These are phyloP conservation scores for Drosophila tanythrix DNA, from an alignment of 2,888 invertebrate species.

Conservation along the genomic window DNA sequence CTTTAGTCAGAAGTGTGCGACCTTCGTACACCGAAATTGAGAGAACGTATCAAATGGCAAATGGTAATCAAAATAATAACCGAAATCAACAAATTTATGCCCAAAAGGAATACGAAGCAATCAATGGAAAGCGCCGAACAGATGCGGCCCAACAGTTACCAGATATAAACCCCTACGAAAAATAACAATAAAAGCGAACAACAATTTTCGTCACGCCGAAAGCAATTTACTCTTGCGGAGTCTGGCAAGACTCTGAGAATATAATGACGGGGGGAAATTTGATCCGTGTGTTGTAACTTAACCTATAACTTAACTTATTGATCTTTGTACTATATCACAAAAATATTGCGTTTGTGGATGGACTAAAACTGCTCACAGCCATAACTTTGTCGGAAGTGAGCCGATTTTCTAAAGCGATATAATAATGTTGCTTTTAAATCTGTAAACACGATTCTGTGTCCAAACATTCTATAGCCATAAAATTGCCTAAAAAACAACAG, in stretches of 20 bases:
- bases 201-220: neutral
- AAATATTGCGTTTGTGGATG: neutral
- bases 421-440: neutral
- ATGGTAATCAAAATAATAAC: constrained; percentile 35
- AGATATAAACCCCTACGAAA: constrained; percentile 1
- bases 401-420: neutral
- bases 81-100: constrained; percentile 39
- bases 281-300: neutral
- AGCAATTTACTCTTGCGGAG: neutral
- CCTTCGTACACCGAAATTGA: neutral
- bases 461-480: too few species aligned
- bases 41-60: constrained; percentile 23
- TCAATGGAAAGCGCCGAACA: constrained; percentile 37
- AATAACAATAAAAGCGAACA: neutral
- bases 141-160: constrained; percentile 29
- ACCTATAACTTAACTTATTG: neutral
- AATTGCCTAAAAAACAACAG: neutral
- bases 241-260: neutral
- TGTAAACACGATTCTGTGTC: neutral
- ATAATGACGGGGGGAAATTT: neutral
- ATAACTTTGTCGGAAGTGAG: neutral
- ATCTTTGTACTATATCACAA: neutral
- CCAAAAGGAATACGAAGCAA: constrained; percentile 28
- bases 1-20: neutral
- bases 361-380: neutral